These are phyloP conservation scores for Conops quadrifasciatus DNA, from an alignment of 2,888 invertebrate species.

Conservation along the genomic window DNA sequence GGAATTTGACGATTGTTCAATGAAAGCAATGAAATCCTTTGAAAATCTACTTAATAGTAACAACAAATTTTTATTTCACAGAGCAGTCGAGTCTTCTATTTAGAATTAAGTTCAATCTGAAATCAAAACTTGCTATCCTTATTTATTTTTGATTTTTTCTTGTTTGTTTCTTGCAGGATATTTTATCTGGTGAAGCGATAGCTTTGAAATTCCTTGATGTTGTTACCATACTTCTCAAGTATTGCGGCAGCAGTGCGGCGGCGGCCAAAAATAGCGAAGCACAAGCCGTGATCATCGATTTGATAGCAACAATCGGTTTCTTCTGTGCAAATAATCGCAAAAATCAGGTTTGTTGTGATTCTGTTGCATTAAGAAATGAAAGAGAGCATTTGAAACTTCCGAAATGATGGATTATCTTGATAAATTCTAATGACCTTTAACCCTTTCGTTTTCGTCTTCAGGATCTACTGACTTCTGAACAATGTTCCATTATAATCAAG, in stretches of 20 bases:
- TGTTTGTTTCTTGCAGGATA: constrained; percentile 53
- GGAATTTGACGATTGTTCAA: too few species aligned
- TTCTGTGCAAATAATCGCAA: constrained; percentile 63
- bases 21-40: too few species aligned
- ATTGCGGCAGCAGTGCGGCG: constrained; percentile 55
- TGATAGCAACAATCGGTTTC: constrained; percentile 64
- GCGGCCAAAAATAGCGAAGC: constrained; percentile 59
- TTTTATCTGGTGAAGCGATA: constrained; percentile 59
- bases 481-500: constrained; percentile 62
- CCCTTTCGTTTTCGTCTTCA: constrained; percentile 39
- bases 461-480: constrained; percentile 63
- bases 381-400: too few species aligned
- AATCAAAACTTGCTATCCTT: not conserved
- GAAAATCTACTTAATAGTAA: not conserved
- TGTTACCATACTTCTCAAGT: constrained; percentile 61
- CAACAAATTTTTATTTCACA: not conserved
- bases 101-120: not conserved
- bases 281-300: constrained; percentile 63
- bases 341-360: constrained; percentile 56
- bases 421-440: not conserved
- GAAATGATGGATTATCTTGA: not conserved
- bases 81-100: not conserved
- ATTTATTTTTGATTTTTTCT: constrained; percentile 14
- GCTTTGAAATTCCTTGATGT: constrained; percentile 64
- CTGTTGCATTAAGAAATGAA: too few species aligned